A percentile compares a stretch with the other conserved stretches of the same genome.
Evolutionary conservation across 1,140 invertebrate species (phyloP).

Genomic region (Lordiphosa mommai): DNA sequence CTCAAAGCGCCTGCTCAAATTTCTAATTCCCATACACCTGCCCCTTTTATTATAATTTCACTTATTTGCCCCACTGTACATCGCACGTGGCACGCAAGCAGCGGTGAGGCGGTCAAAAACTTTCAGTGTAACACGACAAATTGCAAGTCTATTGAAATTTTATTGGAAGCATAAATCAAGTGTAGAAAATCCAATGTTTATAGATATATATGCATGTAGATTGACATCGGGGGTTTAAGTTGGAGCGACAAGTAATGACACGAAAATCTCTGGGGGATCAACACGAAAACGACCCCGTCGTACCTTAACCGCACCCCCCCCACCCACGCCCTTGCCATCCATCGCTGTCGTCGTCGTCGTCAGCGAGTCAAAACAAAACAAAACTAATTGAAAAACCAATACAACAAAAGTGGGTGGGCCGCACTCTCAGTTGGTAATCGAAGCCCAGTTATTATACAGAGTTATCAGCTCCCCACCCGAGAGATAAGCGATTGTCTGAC

Average conservation of each 20-base stretch:
- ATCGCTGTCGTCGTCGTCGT: background rate
- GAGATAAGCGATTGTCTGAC: constrained; percentile 2
- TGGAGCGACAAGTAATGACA: constrained; percentile 2
- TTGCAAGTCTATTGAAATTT: constrained; percentile 78
- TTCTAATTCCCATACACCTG: too few relatives aligned
- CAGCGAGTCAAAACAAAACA: constrained; percentile 16
- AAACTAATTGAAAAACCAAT: constrained; percentile 74
- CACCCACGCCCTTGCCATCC: background rate
- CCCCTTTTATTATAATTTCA: background rate
- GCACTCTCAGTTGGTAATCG: constrained; percentile 12
- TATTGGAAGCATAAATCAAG: constrained; percentile 77
- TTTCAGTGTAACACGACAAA: constrained; percentile 57
- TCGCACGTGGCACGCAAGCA: constrained; percentile 41
- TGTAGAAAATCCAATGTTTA: constrained; percentile 43
- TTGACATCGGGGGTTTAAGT: constrained; percentile 5
- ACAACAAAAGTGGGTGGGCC: constrained; percentile 12
- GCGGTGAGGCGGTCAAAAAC: constrained; percentile 5
- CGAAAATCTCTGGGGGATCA: constrained; percentile 9
- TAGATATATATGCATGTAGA: constrained; percentile 27
- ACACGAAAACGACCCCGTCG: constrained; percentile 1
- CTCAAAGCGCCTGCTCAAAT: too few relatives aligned
- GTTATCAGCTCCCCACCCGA: constrained; percentile 34
- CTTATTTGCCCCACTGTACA: constrained; percentile 24
- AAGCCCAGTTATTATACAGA: constrained; percentile 15
- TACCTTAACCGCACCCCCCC: background rate